Evolutionary conservation across 2,797 vertebrate species (phyloP).

Genomic region (Potorous gilbertii): DNA sequence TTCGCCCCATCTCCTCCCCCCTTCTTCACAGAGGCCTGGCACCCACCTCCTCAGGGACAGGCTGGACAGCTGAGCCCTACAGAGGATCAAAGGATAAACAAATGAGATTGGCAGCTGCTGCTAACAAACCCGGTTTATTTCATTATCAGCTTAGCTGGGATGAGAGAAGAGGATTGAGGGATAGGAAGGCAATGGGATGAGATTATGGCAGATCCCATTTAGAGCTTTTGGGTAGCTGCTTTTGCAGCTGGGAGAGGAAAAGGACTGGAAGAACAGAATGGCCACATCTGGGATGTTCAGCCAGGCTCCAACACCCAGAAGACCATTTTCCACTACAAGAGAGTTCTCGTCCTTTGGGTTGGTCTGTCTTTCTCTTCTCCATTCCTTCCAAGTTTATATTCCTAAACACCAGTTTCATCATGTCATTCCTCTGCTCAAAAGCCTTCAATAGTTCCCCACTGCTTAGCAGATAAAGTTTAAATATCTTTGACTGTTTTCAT

Average conservation of each 20-base stretch:
- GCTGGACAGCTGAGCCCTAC: neutral
- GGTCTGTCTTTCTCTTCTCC: neutral
- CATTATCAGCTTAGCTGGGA: neutral
- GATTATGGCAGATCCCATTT: neutral
- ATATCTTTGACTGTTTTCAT: neutral
- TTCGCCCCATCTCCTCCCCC: neutral
- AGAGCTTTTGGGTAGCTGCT: neutral
- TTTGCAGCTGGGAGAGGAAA: neutral
- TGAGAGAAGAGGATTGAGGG: slow-evolving; percentile 6
- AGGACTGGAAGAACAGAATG: neutral
- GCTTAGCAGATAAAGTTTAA: neutral
- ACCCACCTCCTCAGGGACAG: neutral
- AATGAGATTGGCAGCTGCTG: neutral
- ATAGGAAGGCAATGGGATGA: neutral
- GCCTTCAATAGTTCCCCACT: neutral
- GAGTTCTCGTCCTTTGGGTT: neutral
- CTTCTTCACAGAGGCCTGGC: neutral
- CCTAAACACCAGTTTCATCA: neutral
- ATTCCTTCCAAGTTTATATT: neutral
- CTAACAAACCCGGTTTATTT: neutral
- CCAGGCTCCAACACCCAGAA: neutral
- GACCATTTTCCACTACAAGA: neutral
- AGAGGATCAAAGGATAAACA: neutral
- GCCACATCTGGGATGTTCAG: neutral
- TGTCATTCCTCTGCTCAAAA: neutral